These are phyloP conservation scores for Drosophila kambysellisi DNA, from an alignment of 2,888 invertebrate genomes.

Conservation along the genomic window DNA sequence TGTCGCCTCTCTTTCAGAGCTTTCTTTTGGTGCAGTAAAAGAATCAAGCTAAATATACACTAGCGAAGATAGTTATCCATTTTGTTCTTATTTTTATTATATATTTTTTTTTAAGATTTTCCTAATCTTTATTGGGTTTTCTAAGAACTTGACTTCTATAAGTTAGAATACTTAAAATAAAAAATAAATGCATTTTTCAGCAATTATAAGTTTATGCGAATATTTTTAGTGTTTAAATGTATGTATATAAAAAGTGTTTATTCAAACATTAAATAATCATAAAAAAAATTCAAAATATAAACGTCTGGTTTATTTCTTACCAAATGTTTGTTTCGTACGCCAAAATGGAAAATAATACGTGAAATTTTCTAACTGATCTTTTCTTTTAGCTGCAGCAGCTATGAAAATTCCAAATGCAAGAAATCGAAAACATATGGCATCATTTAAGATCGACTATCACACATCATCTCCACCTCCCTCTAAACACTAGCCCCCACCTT, in stretches of 20 bases:
- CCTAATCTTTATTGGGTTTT: neutral
- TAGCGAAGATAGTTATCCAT: neutral
- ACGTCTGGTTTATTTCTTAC: neutral
- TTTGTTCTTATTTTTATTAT: neutral
- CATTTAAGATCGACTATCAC: neutral
- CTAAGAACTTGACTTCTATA: too few relatives aligned
- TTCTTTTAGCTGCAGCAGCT: neutral
- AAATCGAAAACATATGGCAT: neutral
- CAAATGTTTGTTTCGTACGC: constrained; percentile 36
- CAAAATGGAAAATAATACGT: neutral
- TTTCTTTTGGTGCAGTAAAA: neutral
- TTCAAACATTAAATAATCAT: constrained; percentile 47
- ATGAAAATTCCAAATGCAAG: neutral
- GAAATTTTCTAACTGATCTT: neutral
- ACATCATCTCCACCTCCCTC: neutral
- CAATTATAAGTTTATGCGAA: too few relatives aligned
- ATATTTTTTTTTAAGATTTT: neutral
- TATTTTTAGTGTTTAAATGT: neutral
- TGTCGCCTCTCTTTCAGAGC: neutral
- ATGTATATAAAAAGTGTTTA: constrained; percentile 30
- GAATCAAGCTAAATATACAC: constrained; percentile 18
- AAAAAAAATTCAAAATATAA: constrained; percentile 8
- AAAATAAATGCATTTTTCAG: too few relatives aligned
- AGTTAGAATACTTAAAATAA: too few relatives aligned
- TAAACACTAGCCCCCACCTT: neutral